Evolutionary conservation across 1,140 invertebrate genomes (phyloP), one percentile per base, ranked within the genome.

Genomic region (Drosophila parabipectinata): DNA sequence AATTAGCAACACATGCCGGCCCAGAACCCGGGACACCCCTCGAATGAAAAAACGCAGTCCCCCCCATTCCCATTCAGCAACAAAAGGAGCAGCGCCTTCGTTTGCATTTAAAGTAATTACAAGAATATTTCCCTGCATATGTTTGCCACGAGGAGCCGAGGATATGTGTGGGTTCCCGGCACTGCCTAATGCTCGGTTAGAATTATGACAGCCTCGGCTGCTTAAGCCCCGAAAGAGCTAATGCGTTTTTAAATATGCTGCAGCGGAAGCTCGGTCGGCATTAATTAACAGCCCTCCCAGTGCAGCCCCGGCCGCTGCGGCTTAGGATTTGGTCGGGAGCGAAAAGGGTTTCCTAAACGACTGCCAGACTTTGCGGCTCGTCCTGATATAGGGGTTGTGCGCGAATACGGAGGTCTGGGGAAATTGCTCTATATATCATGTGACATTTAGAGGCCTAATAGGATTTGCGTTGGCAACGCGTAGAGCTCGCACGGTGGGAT

Each of bases 201-300:
- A 83, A 84, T 83, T 83, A 83, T 83, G 80, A 72, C 80, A 79
- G 54, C 61, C 61, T 30, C 51, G 39, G 54, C 48, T 44, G 55
- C 37, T 34, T 51, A 64, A 79, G 37, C 52, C 52, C 56, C 55
- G 41, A 54, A 72, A 64, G 37, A 78, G 69, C 78, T 85, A 85
- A 85, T 85, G 82, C 82, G 82, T 87, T 85, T 85, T 87, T 85
- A 85, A 85, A 81, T 82, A 87, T 87, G 77, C 82, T 82, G 82
- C 81, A 87, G 73, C 82, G 74, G 68, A 75, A 75, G 59, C 72
- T 75, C 44, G 82, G 77, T 58, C 64, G 59, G 73, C 78, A 87
- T 85, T 87, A 85, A 85, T 85, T 85, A 85, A 85, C 82, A 87
- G 4, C 41, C 41, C 14, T 77, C 30, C 58, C 59, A 32, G 58